Percentiles rank a stretch among this genome's conserved stretches.
phyloP scores from a whole-genome alignment of 2,888 invertebrate genomes.

The Imbricaverruca yamaguchii region DNA sequence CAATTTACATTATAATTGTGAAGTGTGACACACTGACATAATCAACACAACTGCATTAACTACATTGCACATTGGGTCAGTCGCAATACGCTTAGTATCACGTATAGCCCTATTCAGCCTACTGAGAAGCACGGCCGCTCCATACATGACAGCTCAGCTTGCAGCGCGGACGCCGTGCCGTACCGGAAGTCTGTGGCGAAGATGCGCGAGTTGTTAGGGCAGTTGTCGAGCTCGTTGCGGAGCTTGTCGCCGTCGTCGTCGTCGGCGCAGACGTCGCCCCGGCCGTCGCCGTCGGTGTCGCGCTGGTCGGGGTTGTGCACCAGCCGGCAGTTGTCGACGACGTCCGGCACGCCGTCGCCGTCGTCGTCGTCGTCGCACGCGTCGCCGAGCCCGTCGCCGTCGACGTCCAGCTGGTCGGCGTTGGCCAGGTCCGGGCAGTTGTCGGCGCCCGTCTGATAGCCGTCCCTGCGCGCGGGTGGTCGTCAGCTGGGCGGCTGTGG shows the following conservation, averaged over 20 bases:
- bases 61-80: too few species aligned
- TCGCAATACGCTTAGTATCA: too few species aligned
- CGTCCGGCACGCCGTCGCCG: slow-evolving; percentile 54
- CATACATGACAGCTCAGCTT: too few species aligned
- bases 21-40: too few species aligned
- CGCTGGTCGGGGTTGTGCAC: slow-evolving; percentile 69
- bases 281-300: slow-evolving; percentile 63
- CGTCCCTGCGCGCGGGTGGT: slow-evolving; percentile 53
- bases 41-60: too few species aligned
- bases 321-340: slow-evolving; percentile 65
- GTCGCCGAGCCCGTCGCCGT: slow-evolving; percentile 60
- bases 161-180: too few species aligned
- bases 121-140: too few species aligned
- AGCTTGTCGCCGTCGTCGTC: slow-evolving; percentile 78
- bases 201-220: slow-evolving; percentile 86
- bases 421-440: slow-evolving; percentile 80
- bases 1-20: too few species aligned
- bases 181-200: slow-evolving; percentile 80
- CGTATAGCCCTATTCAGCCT: too few species aligned
- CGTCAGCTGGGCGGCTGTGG: too few species aligned
- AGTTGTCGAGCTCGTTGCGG: slow-evolving; percentile 73
- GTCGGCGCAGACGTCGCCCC: slow-evolving; percentile 74
- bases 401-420: slow-evolving; percentile 77
- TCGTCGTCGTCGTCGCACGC: slow-evolving; percentile 47
- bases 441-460: slow-evolving; percentile 75